Base-by-base conservation (phyloP, 2,888 invertebrate species). In the Octonoba sinensis region DNA sequence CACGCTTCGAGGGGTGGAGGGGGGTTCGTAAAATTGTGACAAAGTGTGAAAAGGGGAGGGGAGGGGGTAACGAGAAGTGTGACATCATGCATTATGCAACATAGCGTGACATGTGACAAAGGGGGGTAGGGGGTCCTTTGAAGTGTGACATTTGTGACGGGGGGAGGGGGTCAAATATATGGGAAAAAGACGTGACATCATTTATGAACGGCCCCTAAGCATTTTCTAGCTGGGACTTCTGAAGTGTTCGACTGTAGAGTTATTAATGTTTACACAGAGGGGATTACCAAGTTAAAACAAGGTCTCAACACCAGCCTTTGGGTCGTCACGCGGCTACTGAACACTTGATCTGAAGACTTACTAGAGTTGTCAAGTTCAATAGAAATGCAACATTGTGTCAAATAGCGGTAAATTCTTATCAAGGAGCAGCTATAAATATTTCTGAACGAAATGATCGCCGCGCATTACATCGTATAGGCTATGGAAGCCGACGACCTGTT, bases 241-340 rank as follows among this genome's bases (percentile, higher is more conserved):
- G 64, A 60, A 69, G 67, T 69, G 69, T 69, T 76, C 57, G 59
- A 69, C 13, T 57, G 51, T 16, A 69, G 60, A 51, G 46, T 54
- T 71, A 71, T 70, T 59, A 59, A 71, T 60, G 62, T 70, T 51
- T 27, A 70, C 59, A 67, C 8, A 64, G 64, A 73, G 64, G 27
- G 51, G 46, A 64, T 27, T 51, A 54, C 27, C 16, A 36, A 69
- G 27, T 59, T 49, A 60, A 60, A 60, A 57, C 22, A 6, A 18
- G 59, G 22, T 70, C 59, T 46, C 20, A 46, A 46, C 22, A 46
- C 22, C 22, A 69, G 27, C 15, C 59, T 69, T 77, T 70, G 60
- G 70, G 0, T 70, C 51, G 62, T 70, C 69, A 70, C 60, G 8
- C n/a, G 60, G 70, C 62, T 60, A 36, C 62, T 70, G 18, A 66